These are phyloP conservation scores for Lucilia sericata DNA, from an alignment of 1,140 invertebrate genomes.

Conservation along the genomic window DNA sequence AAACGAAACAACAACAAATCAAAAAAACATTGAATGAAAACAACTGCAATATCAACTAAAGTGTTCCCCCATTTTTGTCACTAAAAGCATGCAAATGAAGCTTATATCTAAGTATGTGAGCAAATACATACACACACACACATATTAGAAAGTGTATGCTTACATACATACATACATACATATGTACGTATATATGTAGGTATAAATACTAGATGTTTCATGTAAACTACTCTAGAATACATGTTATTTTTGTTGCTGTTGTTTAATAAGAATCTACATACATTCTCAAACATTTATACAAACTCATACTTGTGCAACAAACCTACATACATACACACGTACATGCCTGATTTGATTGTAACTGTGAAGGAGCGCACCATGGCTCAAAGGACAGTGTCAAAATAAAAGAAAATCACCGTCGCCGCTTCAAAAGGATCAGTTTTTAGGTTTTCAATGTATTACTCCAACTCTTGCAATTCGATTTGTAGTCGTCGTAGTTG, in stretches of 20 bases:
- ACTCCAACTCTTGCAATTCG: not conserved
- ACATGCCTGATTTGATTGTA: not conserved
- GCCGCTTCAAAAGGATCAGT: constrained; percentile 22
- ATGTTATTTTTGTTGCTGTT: too few species aligned
- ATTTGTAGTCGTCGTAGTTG: not conserved
- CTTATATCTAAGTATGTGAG: constrained; percentile 25
- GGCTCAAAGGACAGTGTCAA: constrained; percentile 28
- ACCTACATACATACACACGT: not conserved
- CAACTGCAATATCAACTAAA: constrained; percentile 35
- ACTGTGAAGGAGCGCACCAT: not conserved
- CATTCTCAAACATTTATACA: too few species aligned
- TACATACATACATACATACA: not conserved
- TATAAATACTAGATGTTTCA: too few species aligned
- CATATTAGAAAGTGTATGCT: not conserved
- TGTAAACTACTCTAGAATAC: too few species aligned
- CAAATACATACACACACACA: not conserved
- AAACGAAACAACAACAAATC: constrained; percentile 7
- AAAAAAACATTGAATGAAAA: not conserved
- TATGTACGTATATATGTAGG: too few species aligned
- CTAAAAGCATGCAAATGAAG: constrained; percentile 43
- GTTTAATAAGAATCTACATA: too few species aligned
- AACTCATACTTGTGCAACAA: not conserved
- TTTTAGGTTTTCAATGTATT: constrained; percentile 10
- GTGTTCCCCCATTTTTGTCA: constrained; percentile 39
- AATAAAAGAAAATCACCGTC: constrained; percentile 40